Conservation (phyloP, 2,113 vertebrate genomes). For the Elanoides forficatus region DNA sequence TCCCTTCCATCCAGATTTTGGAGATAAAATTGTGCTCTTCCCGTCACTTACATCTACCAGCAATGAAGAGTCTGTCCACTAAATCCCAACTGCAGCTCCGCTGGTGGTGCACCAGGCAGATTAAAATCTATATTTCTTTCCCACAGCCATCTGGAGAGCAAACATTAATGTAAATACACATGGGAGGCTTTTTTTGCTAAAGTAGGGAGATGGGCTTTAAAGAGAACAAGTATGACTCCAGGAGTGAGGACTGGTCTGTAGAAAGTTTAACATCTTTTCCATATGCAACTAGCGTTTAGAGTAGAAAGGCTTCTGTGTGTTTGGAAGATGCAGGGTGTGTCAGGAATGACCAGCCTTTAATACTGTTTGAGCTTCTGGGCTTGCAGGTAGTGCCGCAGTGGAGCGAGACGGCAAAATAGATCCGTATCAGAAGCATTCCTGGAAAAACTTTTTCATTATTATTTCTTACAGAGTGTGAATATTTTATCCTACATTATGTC, state of each 20-base stretch:
- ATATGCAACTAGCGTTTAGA: neutral
- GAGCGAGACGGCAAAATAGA: neutral
- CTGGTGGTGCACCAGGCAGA: neutral
- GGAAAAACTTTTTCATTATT: neutral
- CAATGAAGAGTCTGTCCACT: neutral
- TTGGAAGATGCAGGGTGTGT: neutral
- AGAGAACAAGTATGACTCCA: neutral
- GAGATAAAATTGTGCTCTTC: neutral
- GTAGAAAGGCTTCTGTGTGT: neutral
- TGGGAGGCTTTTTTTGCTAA: neutral
- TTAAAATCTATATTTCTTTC: constrained; percentile 29
- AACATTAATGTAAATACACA: neutral
- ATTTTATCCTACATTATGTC: neutral
- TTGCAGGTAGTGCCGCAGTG: neutral
- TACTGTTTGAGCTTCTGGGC: neutral
- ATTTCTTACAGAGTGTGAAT: neutral
- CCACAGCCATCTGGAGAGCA: neutral
- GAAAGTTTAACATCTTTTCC: neutral
- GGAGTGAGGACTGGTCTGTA: neutral
- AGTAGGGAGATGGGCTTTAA: neutral
- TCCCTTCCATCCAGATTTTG: neutral
- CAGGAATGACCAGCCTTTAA: neutral
- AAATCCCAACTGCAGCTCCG: neutral
- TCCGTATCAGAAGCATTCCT: neutral
- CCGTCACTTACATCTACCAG: rapidly evolving